Percentiles rank a stretch among this genome's conserved stretches.
These are phyloP conservation scores for Heliconius erato DNA, from an alignment of 2,888 invertebrate genomes.

Conservation along the genomic window DNA sequence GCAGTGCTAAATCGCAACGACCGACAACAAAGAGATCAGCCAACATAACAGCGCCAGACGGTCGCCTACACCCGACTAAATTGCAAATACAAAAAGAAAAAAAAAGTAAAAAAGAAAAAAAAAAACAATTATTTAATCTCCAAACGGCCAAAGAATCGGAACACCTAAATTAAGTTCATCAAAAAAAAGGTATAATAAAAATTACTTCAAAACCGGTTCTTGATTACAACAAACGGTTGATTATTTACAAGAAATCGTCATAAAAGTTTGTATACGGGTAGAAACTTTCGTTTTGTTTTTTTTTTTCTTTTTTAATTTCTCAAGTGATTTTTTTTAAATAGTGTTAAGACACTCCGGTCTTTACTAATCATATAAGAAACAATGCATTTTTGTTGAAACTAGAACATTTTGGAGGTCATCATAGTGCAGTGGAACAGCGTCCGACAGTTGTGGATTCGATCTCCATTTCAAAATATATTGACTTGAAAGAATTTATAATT, in stretches of 20 bases:
- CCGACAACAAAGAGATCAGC: not conserved
- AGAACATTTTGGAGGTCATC: too few relatives aligned
- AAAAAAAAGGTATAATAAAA: slow-evolving; percentile 48
- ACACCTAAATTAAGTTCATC: slow-evolving; percentile 47
- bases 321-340: not conserved
- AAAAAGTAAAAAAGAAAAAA: slow-evolving; percentile 33
- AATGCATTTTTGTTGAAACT: too few relatives aligned
- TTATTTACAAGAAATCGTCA: slow-evolving; percentile 45
- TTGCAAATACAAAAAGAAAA: slow-evolving; percentile 33
- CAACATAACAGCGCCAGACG: slow-evolving; percentile 14
- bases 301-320: not conserved
- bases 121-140: slow-evolving; percentile 35
- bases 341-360: not conserved
- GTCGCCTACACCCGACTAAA: slow-evolving; percentile 17
- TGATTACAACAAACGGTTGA: slow-evolving; percentile 59
- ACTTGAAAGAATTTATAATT: too few relatives aligned
- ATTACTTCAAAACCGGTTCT: slow-evolving; percentile 61
- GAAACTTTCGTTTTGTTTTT: slow-evolving; percentile 43
- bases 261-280: slow-evolving; percentile 44
- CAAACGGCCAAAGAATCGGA: slow-evolving; percentile 39
- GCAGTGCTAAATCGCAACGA: too few relatives aligned
- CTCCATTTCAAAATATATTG: too few relatives aligned
- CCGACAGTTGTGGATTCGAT: too few relatives aligned
- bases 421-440: too few relatives aligned
- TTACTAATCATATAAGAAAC: too few relatives aligned